Conservation (phyloP, 2,113 vertebrate genomes). For the Panthera leo region DNA sequence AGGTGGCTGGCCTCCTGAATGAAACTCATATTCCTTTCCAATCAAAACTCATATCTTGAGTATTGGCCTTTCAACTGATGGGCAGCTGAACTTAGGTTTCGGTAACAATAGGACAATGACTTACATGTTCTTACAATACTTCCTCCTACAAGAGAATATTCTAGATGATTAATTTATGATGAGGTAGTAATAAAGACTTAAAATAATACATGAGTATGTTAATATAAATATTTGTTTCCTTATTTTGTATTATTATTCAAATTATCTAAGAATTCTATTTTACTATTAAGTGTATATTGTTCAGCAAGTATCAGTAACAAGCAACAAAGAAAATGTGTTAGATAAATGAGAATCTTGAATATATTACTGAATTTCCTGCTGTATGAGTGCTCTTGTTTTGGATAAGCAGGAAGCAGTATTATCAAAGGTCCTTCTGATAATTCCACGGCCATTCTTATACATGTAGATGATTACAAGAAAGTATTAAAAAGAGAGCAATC, state of each 20-base stretch:
- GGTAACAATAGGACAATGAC: neutral
- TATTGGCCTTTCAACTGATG: neutral
- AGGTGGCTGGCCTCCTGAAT: neutral
- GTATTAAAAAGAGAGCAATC: neutral
- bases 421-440: constrained; percentile 10
- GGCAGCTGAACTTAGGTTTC: neutral
- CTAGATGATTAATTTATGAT: neutral
- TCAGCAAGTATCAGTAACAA: constrained; percentile 24
- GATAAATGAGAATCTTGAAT: neutral
- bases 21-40: neutral
- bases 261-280: constrained; percentile 34
- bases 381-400: constrained; percentile 2
- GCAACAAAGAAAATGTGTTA: neutral
- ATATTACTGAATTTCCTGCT: neutral
- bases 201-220: neutral
- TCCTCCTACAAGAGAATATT: neutral
- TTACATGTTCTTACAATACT: neutral
- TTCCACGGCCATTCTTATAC: neutral
- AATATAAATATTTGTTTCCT: constrained; percentile 5
- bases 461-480: constrained; percentile 2
- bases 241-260: constrained; percentile 34
- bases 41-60: neutral
- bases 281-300: neutral
- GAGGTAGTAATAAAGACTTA: neutral
- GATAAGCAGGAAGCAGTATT: neutral